Percentiles rank a stretch among this genome's conserved stretches.
Evolutionary conservation across 2,797 vertebrate species (phyloP).

Genomic region (Enteromius viviparus): DNA sequence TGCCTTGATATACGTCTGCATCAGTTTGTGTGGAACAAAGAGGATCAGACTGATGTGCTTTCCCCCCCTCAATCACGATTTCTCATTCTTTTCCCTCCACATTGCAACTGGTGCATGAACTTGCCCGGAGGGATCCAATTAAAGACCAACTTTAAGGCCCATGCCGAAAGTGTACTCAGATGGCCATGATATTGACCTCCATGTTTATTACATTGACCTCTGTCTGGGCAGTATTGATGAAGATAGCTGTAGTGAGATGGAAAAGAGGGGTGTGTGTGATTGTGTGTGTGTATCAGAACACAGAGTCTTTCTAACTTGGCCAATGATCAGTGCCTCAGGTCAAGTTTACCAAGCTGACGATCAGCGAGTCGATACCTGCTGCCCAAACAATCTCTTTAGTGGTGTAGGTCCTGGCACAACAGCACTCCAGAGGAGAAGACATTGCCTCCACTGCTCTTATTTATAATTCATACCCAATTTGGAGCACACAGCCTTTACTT

Average conservation of each 20-base stretch:
- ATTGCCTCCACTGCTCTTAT: constrained; percentile 76
- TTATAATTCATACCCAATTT: constrained; percentile 88
- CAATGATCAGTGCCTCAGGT: constrained; percentile 77
- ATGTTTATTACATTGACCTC: constrained; percentile 86
- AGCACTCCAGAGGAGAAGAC: constrained; percentile 73
- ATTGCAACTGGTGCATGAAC: constrained; percentile 65
- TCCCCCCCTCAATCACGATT: constrained; percentile 38
- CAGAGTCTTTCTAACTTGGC: constrained; percentile 50
- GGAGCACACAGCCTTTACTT: constrained; percentile 61
- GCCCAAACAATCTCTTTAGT: constrained; percentile 75
- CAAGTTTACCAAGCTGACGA: constrained; percentile 81
- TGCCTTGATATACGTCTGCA: constrained; percentile 18
- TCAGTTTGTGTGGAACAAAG: constrained; percentile 20
- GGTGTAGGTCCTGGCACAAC: constrained; percentile 73
- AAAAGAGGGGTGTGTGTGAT: constrained; percentile 58
- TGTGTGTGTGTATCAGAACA: constrained; percentile 32
- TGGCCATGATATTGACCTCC: constrained; percentile 77
- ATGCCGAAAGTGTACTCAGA: constrained; percentile 76
- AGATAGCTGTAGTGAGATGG: constrained; percentile 67
- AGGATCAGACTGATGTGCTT: constrained; percentile 36
- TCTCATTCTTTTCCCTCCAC: constrained; percentile 60
- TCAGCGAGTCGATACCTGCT: constrained; percentile 83
- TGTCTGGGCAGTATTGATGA: constrained; percentile 79
- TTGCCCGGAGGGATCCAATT: constrained; percentile 74
- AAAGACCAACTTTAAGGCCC: constrained; percentile 75